These are phyloP conservation scores for Pangasius larnaudii DNA, from an alignment of 2,797 vertebrate species.

Conservation along the genomic window DNA sequence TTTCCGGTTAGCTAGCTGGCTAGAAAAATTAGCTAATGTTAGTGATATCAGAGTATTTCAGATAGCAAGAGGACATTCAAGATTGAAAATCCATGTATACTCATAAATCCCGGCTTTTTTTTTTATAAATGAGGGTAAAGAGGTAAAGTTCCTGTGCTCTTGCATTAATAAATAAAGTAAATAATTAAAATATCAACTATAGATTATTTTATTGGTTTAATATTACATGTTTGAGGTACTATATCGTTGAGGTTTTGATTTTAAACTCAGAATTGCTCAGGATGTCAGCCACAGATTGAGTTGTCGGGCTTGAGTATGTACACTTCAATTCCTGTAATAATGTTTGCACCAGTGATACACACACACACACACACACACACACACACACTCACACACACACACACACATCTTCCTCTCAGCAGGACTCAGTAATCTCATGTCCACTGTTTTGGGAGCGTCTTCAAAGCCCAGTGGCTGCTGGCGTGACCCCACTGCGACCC, in stretches of 20 bases:
- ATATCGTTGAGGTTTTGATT: not conserved
- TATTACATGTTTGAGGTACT: not conserved
- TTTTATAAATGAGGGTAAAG: not conserved
- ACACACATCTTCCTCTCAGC: constrained; percentile 51
- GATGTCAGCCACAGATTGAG: not conserved
- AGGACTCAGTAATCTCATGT: constrained; percentile 52
- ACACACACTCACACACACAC: constrained; percentile 4
- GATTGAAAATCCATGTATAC: not conserved
- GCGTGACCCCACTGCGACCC: constrained; percentile 66
- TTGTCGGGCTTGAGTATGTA: not conserved
- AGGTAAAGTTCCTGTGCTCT: not conserved
- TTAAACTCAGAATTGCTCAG: not conserved
- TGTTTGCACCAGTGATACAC: constrained; percentile 32
- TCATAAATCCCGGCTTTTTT: not conserved
- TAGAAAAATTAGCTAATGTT: not conserved
- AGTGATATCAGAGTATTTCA: not conserved
- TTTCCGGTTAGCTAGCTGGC: not conserved
- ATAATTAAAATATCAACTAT: not conserved
- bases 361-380: constrained; percentile 24
- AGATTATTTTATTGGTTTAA: not conserved
- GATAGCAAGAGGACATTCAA: not conserved
- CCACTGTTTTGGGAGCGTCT: constrained; percentile 53
- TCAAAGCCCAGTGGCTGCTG: constrained; percentile 60
- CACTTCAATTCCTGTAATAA: constrained; percentile 16
- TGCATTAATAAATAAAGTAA: not conserved